phyloP scores from a whole-genome alignment of 2,888 invertebrate species.

The Agrenia bidenticulata region DNA sequence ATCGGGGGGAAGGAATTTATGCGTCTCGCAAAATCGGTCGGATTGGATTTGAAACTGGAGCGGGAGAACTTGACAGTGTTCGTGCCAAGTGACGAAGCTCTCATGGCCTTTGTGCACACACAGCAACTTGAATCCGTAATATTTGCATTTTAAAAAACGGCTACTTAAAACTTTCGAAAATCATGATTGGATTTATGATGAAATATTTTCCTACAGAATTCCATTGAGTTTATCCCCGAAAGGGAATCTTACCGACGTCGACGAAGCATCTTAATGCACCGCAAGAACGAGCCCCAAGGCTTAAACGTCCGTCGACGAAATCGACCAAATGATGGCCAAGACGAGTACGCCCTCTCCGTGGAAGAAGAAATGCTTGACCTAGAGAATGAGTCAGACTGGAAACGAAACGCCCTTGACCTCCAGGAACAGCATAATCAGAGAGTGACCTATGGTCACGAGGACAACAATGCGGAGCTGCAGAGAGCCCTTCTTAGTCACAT shows the following conservation, averaged over 20 bases:
- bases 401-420: conserved; percentile 20
- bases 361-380: conserved; percentile 28
- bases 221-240: conserved; percentile 25
- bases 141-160: background rate
- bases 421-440: background rate
- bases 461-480: conserved; percentile 44
- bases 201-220: conserved; percentile 27
- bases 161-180: background rate
- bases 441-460: conserved; percentile 28
- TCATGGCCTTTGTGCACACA: conserved; percentile 54
- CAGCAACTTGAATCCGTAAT: conserved; percentile 24
- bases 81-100: conserved; percentile 59
- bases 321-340: conserved; percentile 5
- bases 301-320: conserved; percentile 23
- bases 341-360: conserved; percentile 12
- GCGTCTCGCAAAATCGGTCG: conserved; percentile 60
- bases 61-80: conserved; percentile 61
- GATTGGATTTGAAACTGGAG: conserved; percentile 59
- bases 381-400: conserved; percentile 24
- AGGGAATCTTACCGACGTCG: conserved; percentile 35
- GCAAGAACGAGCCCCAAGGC: conserved; percentile 18
- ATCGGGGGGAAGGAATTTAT: conserved; percentile 65
- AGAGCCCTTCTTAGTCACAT: conserved; percentile 64
- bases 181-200: conserved; percentile 4
- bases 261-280: conserved; percentile 30